phyloP scores from a whole-genome alignment of 2,113 vertebrate genomes.

The Cisticola juncidis region DNA sequence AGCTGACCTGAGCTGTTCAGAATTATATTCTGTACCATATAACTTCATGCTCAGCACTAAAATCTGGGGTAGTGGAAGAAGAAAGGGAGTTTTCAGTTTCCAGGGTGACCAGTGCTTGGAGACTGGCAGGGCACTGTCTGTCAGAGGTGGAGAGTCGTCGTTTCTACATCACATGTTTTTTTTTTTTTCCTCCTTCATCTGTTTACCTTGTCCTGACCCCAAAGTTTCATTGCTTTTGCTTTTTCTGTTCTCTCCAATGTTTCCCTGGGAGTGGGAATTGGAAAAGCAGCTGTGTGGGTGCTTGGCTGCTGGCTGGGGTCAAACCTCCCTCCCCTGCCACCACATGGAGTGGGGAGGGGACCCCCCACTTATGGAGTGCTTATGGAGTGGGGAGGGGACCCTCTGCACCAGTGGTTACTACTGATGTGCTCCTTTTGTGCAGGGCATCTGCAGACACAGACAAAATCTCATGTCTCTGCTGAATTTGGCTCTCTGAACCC shows the following conservation, averaged over 20 bases:
- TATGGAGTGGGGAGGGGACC: not conserved
- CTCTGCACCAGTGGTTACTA: not conserved
- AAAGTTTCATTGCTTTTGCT: not conserved
- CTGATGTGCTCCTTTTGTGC: not conserved
- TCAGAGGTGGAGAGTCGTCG: not conserved
- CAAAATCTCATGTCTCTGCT: not conserved
- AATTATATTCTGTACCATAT: not conserved
- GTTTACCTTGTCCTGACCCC: not conserved
- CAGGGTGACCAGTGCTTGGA: not conserved
- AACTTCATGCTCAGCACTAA: not conserved
- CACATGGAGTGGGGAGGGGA: not conserved
- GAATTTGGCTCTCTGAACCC: not conserved
- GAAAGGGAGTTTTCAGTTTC: not conserved
- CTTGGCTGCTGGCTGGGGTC: not conserved
- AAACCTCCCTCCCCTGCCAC: not conserved
- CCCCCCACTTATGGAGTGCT: too few species aligned
- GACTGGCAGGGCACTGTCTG: not conserved
- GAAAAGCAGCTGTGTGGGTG: not conserved
- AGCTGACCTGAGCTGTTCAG: not conserved
- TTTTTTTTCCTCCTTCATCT: not conserved
- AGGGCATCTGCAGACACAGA: not conserved
- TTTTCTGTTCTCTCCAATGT: not conserved
- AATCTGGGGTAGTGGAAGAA: not conserved
- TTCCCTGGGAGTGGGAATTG: not conserved
- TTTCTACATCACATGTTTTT: not conserved